A percentile compares a stretch with the other conserved stretches of the same genome.
Conservation (phyloP, 2,113 vertebrate species). For the Pangasianodon gigas region DNA sequence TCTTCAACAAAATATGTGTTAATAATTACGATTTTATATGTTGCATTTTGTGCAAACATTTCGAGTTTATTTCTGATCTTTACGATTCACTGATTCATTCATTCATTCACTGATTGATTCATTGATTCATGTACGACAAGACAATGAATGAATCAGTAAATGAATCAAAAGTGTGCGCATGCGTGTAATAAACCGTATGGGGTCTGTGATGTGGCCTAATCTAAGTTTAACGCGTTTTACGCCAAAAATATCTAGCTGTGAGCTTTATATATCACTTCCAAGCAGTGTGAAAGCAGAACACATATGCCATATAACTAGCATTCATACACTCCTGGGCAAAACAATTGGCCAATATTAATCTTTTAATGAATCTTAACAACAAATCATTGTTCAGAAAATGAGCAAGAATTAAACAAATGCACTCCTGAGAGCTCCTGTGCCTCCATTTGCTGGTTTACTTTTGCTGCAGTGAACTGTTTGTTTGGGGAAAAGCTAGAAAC, state of each 20-base stretch:
- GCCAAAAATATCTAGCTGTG: slow-evolving; percentile 39
- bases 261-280: slow-evolving; percentile 53
- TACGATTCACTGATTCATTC: not conserved
- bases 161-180: not conserved
- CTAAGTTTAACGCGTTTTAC: not conserved
- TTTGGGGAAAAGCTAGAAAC: too few species aligned
- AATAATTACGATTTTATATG: too few species aligned
- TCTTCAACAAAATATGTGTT: not conserved
- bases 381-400: too few species aligned
- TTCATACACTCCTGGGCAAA: too few species aligned
- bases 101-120: not conserved
- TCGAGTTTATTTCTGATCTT: not conserved
- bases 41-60: not conserved
- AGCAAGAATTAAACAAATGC: too few species aligned
- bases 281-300: slow-evolving; percentile 49
- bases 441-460: too few species aligned
- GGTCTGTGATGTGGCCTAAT: not conserved
- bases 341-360: too few species aligned
- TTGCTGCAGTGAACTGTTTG: too few species aligned
- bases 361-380: too few species aligned
- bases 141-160: too few species aligned
- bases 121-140: not conserved
- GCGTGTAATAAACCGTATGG: not conserved
- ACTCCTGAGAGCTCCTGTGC: too few species aligned
- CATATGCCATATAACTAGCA: not conserved